Conservation (phyloP, 2,113 vertebrate species). For the Aegithalos caudatus region DNA sequence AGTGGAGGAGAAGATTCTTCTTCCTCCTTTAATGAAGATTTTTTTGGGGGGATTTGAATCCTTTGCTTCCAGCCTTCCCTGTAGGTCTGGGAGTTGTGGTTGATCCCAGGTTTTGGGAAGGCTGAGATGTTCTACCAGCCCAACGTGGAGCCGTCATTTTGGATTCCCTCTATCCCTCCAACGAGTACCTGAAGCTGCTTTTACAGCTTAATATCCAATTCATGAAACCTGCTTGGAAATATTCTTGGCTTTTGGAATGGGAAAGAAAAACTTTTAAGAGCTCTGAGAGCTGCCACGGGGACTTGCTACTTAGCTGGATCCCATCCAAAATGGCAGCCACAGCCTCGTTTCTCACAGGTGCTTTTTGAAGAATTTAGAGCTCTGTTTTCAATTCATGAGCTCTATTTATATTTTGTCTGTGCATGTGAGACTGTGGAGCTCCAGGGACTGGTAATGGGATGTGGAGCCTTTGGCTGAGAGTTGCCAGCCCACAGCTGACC, state of each 20-base stretch:
- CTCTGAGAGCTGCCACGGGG: constrained; percentile 50
- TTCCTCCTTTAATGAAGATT: background rate
- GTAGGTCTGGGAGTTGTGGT: constrained; percentile 7
- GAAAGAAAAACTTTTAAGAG: constrained; percentile 49
- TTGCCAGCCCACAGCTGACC: background rate
- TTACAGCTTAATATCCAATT: constrained; percentile 62
- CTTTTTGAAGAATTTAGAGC: constrained; percentile 60
- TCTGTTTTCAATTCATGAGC: constrained; percentile 31
- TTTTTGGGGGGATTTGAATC: background rate
- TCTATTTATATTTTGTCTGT: constrained; percentile 53
- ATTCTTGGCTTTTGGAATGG: constrained; percentile 40
- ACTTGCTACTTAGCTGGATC: constrained; percentile 53
- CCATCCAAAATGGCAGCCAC: constrained; percentile 52
- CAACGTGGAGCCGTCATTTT: background rate
- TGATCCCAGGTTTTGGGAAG: background rate
- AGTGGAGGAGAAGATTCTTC: background rate
- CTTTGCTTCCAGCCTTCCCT: background rate
- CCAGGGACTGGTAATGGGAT: background rate
- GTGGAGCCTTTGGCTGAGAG: background rate
- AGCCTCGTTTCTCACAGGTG: constrained; percentile 47
- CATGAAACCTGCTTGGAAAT: constrained; percentile 60
- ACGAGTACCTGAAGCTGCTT: constrained; percentile 52
- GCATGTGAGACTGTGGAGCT: background rate
- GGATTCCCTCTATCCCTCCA: background rate
- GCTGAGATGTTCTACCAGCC: background rate